Conservation (phyloP, 2,797 vertebrate species). For the Tolypeutes matacus region DNA sequence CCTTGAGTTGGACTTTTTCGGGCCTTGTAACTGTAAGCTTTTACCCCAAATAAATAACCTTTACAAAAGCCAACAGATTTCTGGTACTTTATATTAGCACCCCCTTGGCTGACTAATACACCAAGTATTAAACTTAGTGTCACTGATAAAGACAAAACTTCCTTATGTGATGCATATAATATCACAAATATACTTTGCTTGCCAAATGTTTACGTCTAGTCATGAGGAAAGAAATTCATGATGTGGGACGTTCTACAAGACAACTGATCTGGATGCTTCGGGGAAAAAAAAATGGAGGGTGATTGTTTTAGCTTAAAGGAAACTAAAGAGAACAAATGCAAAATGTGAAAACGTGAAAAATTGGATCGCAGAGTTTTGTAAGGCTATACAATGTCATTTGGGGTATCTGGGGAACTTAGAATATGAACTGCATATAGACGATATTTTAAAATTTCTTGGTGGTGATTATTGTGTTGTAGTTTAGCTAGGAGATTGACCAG, state of each 20-base stretch:
- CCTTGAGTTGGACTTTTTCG: too few species aligned
- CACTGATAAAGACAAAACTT: not conserved
- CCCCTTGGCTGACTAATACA: too few species aligned
- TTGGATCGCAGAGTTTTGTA: constrained; percentile 37
- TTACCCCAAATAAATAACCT: too few species aligned
- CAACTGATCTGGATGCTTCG: not conserved
- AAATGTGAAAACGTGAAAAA: not conserved
- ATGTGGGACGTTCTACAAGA: not conserved
- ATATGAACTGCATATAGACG: not conserved
- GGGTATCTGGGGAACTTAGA: not conserved
- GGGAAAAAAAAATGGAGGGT: accelerated
- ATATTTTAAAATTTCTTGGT: not conserved
- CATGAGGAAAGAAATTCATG: not conserved
- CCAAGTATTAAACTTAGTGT: not conserved
- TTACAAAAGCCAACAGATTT: too few species aligned
- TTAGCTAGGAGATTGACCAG: not conserved
- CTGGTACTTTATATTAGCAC: too few species aligned
- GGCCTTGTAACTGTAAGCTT: too few species aligned
- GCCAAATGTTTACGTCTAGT: not conserved
- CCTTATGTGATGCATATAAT: not conserved
- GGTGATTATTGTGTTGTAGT: not conserved
- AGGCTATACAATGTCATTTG: not conserved
- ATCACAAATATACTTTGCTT: not conserved
- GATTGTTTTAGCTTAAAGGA: constrained; percentile 10
- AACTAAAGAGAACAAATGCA: not conserved